Evolutionary conservation across 2,797 vertebrate species (phyloP).

Genomic region (Rhinichthys osculus): DNA sequence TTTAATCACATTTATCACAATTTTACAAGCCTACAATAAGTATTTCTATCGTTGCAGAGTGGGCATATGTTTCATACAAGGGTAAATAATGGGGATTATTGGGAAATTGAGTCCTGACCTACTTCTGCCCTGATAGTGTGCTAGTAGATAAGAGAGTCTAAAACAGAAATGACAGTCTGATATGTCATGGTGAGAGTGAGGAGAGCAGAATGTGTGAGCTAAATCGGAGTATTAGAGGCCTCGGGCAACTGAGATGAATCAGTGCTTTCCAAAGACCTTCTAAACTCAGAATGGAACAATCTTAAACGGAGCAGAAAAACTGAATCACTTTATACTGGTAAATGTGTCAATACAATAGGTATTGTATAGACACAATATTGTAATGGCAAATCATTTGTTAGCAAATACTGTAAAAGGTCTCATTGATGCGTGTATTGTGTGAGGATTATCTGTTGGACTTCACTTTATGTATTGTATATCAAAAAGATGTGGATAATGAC

Average conservation of each 20-base stretch:
- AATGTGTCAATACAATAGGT: slow-evolving; percentile 3
- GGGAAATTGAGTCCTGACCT: slow-evolving; percentile 72
- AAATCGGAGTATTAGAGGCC: slow-evolving; percentile 71
- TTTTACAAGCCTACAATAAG: slow-evolving; percentile 78
- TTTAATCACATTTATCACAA: slow-evolving; percentile 73
- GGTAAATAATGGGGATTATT: slow-evolving; percentile 76
- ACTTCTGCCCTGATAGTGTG: slow-evolving; percentile 71
- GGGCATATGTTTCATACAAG: slow-evolving; percentile 74
- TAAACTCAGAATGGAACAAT: slow-evolving; percentile 36
- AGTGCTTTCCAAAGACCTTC: slow-evolving; percentile 69
- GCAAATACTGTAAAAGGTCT: slow-evolving; percentile 3
- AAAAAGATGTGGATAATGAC: background rate
- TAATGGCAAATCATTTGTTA: slow-evolving; percentile 5
- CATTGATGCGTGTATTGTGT: background rate
- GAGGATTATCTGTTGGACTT: background rate
- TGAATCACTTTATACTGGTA: slow-evolving; percentile 8
- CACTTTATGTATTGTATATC: background rate
- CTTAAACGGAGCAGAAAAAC: slow-evolving; percentile 20
- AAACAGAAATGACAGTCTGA: slow-evolving; percentile 71
- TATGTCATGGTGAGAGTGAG: slow-evolving; percentile 72
- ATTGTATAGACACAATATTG: background rate
- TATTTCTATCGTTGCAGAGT: slow-evolving; percentile 72
- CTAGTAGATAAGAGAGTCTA: slow-evolving; percentile 72
- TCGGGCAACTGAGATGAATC: slow-evolving; percentile 72
- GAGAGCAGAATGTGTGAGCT: slow-evolving; percentile 68